A percentile compares a stretch with the other conserved stretches of the same genome.
These are phyloP conservation scores for Copidosoma floridanum DNA, from an alignment of 1,140 invertebrate species.

Conservation along the genomic window DNA sequence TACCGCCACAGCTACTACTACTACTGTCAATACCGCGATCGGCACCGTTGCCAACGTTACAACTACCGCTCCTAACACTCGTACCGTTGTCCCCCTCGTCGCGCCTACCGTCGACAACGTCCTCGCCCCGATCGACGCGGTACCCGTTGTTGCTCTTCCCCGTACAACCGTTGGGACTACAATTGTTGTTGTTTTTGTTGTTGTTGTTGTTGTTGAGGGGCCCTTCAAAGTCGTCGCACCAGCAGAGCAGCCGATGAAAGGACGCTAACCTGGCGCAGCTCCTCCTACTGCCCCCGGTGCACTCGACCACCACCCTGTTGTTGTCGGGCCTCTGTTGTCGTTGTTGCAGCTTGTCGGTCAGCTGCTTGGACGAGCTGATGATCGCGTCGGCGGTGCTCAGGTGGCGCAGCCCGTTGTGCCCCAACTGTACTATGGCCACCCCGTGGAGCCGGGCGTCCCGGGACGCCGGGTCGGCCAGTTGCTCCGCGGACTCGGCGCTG, in stretches of 20 bases:
- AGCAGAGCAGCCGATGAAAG: constrained; percentile 59
- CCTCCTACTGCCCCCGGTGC: neutral
- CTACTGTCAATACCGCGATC: constrained; percentile 22
- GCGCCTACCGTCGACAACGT: constrained; percentile 13
- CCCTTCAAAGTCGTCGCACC: constrained; percentile 44
- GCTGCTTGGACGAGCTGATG: constrained; percentile 20
- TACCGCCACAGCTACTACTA: constrained; percentile 16
- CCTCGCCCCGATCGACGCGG: neutral
- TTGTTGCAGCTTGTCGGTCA: constrained; percentile 9
- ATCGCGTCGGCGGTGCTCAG: neutral
- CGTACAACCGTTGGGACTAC: constrained; percentile 6
- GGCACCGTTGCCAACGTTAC: constrained; percentile 11
- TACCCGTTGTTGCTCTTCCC: neutral
- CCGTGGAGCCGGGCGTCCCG: neutral
- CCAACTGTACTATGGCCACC: constrained; percentile 24
- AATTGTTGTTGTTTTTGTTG: neutral
- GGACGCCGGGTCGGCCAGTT: neutral
- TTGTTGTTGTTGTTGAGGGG: no score
- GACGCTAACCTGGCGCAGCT: constrained; percentile 57
- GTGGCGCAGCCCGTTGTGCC: neutral
- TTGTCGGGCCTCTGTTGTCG: neutral
- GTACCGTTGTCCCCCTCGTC: neutral
- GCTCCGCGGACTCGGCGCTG: neutral
- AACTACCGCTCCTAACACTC: neutral
- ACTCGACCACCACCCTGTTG: neutral